Conservation (phyloP, 2,888 invertebrate species). For the Tyria jacobaeae region DNA sequence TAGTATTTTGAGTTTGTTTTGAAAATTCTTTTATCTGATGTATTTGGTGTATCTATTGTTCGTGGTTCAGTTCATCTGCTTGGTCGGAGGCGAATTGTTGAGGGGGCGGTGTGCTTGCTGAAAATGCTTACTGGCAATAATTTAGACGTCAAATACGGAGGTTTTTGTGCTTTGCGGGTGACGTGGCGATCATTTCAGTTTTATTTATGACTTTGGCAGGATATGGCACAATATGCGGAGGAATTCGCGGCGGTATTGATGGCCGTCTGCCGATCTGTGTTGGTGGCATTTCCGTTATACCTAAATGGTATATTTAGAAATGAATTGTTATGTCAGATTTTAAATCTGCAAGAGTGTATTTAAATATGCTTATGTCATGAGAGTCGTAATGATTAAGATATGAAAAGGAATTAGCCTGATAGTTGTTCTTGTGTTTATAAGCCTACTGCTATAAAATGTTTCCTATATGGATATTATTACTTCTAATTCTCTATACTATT, state of each 20-base stretch:
- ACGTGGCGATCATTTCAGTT: slow-evolving; percentile 80
- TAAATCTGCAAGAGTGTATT: slow-evolving; percentile 27
- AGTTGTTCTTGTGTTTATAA: no score
- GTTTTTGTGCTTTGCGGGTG: slow-evolving; percentile 73
- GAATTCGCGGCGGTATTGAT: slow-evolving; percentile 80
- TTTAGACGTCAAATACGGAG: slow-evolving; percentile 85
- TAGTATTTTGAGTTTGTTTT: slow-evolving; percentile 87
- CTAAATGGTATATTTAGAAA: slow-evolving; percentile 56
- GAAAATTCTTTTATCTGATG: slow-evolving; percentile 87
- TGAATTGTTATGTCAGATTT: slow-evolving; percentile 41
- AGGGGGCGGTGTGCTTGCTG: slow-evolving; percentile 78
- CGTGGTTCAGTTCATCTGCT: slow-evolving; percentile 77
- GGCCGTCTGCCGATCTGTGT: slow-evolving; percentile 63
- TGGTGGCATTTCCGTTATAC: slow-evolving; percentile 83
- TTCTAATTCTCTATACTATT: no score
- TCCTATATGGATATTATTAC: no score
- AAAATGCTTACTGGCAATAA: slow-evolving; percentile 81
- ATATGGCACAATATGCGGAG: slow-evolving; percentile 75
- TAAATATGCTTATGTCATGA: background rate
- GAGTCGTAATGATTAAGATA: background rate
- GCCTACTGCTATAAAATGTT: no score
- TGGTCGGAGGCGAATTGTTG: slow-evolving; percentile 75
- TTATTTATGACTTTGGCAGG: slow-evolving; percentile 84
- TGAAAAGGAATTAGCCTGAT: no score
- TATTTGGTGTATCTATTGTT: slow-evolving; percentile 84